These are phyloP conservation scores for Mycalesis mineus DNA, from an alignment of 2,888 invertebrate genomes.

Conservation along the genomic window DNA sequence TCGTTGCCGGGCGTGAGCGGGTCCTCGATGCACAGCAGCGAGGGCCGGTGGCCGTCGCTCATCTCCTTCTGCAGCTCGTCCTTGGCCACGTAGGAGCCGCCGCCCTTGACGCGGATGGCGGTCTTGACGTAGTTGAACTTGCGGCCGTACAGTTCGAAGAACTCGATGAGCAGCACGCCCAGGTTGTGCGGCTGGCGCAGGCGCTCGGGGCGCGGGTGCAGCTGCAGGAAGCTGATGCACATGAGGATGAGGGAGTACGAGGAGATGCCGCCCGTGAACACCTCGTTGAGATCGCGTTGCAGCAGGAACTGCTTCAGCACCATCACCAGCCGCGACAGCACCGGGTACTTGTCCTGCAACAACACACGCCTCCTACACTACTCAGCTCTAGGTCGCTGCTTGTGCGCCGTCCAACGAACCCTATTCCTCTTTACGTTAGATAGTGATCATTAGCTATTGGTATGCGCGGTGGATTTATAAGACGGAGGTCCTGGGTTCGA, in stretches of 20 bases:
- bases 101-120: constrained; percentile 94
- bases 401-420: too few relatives aligned
- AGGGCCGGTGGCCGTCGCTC: constrained; percentile 95
- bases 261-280: constrained; percentile 99
- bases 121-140: constrained; percentile 98
- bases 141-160: constrained; percentile 97
- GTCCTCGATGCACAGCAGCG: constrained; percentile 97
- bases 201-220: constrained; percentile 91
- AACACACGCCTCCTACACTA: too few relatives aligned
- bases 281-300: constrained; percentile 98
- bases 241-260: constrained; percentile 99
- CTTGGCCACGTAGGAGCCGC: constrained; percentile 95
- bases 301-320: constrained; percentile 99
- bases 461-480: too few relatives aligned
- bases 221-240: constrained; percentile 97
- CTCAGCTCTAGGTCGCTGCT: too few relatives aligned
- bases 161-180: constrained; percentile 96
- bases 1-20: constrained; percentile 97
- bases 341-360: constrained; percentile 86
- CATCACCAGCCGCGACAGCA: constrained; percentile 95
- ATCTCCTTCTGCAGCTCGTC: constrained; percentile 94
- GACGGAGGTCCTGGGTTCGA: too few relatives aligned
- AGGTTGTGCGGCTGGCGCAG: constrained; percentile 84
- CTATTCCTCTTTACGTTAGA: too few relatives aligned
- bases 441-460: too few relatives aligned